phyloP scores from a whole-genome alignment of 2,888 invertebrate species.

The Troglohyphantes excavatus region DNA sequence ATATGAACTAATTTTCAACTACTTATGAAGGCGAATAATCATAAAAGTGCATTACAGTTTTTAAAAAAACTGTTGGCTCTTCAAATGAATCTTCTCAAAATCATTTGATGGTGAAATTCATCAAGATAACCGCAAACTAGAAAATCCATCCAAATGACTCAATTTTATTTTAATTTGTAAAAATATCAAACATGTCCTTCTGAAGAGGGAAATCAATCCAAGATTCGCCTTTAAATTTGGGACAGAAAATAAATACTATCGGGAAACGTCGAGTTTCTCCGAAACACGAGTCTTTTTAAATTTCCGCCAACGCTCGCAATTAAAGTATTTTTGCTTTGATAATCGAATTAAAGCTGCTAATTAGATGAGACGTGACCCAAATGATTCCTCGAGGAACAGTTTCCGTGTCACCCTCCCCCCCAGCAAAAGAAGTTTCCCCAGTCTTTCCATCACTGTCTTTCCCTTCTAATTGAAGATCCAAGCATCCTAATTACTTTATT shows the following conservation, averaged over 20 bases:
- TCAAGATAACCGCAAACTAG: too few species aligned
- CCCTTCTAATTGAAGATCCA: slow-evolving; percentile 62
- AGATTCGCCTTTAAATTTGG: background rate
- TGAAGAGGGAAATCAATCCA: background rate
- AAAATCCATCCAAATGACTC: too few species aligned
- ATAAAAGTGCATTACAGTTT: too few species aligned
- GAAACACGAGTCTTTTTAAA: slow-evolving; percentile 24
- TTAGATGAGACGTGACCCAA: slow-evolving; percentile 42
- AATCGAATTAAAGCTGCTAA: slow-evolving; percentile 57
- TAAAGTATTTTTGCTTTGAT: slow-evolving; percentile 46
- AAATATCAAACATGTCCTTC: background rate
- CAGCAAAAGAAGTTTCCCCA: slow-evolving; percentile 34
- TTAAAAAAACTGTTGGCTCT: too few species aligned
- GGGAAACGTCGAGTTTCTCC: background rate
- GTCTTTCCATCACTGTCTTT: too few species aligned
- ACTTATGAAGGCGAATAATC: too few species aligned
- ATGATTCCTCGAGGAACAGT: slow-evolving; percentile 16
- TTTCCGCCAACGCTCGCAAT: background rate
- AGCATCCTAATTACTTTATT: slow-evolving; percentile 76
- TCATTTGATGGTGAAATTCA: too few species aligned
- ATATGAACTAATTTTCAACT: too few species aligned
- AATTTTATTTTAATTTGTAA: background rate
- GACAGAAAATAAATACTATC: background rate
- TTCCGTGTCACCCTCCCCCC: background rate
- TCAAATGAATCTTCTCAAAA: too few species aligned